A percentile compares a stretch with the other conserved stretches of the same genome.
These are phyloP conservation scores for Baccha elongata DNA, from an alignment of 2,888 invertebrate species.

Conservation along the genomic window DNA sequence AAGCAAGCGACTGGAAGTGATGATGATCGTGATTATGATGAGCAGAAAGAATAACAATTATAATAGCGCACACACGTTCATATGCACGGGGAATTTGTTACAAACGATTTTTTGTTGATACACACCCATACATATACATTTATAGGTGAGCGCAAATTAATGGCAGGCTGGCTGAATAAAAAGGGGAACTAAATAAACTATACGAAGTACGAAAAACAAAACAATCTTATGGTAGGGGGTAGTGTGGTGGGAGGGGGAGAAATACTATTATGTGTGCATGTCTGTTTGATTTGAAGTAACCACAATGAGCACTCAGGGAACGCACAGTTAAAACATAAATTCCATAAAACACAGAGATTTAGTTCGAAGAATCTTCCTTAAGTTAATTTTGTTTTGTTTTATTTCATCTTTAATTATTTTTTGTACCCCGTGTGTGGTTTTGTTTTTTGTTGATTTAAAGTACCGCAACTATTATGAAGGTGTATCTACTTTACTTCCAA, in stretches of 20 bases:
- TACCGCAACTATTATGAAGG: conserved; percentile 54
- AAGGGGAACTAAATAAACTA: background rate
- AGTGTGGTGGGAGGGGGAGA: background rate
- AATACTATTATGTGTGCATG: background rate
- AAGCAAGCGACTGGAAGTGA: conserved; percentile 4
- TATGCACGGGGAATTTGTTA: conserved; percentile 10
- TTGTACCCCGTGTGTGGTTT: background rate
- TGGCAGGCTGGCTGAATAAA: background rate
- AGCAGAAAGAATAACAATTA: conserved; percentile 57
- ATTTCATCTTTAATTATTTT: conserved; percentile 5
- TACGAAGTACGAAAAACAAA: background rate
- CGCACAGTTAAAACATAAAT: conserved; percentile 22
- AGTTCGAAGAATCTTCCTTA: conserved; percentile 11
- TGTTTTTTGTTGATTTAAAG: conserved; percentile 54
- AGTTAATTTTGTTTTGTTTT: conserved; percentile 27
- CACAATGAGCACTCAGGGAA: background rate
- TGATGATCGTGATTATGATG: conserved; percentile 30
- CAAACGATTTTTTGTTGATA: no score
- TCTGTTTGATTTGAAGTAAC: no score
- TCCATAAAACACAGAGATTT: conserved; percentile 48
- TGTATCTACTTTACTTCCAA: conserved; percentile 53
- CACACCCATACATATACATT: background rate
- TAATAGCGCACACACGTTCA: conserved; percentile 20
- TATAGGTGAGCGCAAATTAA: conserved; percentile 42
- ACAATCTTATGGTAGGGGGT: background rate